These are phyloP conservation scores for Spilarctia lutea DNA, from an alignment of 2,888 invertebrate genomes.

Conservation along the genomic window DNA sequence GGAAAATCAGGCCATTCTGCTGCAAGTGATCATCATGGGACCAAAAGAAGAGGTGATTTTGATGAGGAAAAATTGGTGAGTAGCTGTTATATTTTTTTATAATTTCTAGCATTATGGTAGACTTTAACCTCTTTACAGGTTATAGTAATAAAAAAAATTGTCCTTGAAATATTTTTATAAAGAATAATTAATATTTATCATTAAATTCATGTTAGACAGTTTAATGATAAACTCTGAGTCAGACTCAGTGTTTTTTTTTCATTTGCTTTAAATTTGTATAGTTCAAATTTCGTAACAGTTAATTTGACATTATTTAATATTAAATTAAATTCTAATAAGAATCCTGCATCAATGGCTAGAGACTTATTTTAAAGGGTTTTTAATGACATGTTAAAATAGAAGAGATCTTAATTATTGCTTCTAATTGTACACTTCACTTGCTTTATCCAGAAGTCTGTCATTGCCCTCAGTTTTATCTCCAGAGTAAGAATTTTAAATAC, in stretches of 20 bases:
- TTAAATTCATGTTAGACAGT: background rate
- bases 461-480: background rate
- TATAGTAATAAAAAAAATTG: background rate
- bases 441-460: background rate
- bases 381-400: background rate
- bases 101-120: too few species aligned
- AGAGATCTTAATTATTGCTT: background rate
- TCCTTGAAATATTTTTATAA: too few species aligned
- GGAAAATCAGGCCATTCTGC: constrained; percentile 70
- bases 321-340: background rate
- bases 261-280: background rate
- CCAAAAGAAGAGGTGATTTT: constrained; percentile 66
- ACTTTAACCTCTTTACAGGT: background rate
- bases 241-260: background rate
- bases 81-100: constrained; percentile 19
- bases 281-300: background rate
- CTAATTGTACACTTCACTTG: background rate
- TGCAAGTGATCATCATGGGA: constrained; percentile 72
- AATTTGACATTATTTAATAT: too few species aligned
- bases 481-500: background rate
- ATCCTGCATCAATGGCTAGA: background rate
- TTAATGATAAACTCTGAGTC: background rate
- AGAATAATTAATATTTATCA: background rate
- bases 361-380: background rate
- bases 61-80: constrained; percentile 83